phyloP scores from a whole-genome alignment of 2,113 vertebrate species.

The Takifugu bimaculatus region DNA sequence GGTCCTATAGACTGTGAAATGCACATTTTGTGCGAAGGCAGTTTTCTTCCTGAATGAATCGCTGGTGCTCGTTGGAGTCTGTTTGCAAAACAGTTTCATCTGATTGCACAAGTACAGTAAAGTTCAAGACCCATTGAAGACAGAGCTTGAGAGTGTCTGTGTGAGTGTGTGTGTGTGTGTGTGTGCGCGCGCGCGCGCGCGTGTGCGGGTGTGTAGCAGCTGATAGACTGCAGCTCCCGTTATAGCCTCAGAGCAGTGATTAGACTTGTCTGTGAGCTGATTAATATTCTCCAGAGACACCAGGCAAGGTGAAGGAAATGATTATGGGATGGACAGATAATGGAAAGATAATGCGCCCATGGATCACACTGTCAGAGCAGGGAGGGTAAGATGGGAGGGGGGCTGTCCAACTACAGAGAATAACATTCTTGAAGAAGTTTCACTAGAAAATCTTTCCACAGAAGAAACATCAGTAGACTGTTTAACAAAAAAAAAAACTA shows the following conservation, averaged over 20 bases:
- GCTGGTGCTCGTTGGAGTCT: neutral
- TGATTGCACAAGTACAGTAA: conserved; percentile 8
- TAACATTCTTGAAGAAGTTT: conserved; percentile 24
- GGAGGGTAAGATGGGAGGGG: conserved; percentile 15
- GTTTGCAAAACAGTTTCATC: conserved; percentile 17
- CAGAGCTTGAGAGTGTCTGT: conserved; percentile 9
- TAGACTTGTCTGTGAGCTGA: conserved; percentile 67
- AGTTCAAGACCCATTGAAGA: conserved; percentile 36
- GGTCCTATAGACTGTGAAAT: neutral
- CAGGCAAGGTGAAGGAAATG: conserved; percentile 57
- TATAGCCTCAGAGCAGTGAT: conserved; percentile 69
- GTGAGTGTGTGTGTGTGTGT: conserved; percentile 15
- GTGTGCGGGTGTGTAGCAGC: conserved; percentile 24
- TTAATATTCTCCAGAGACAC: conserved; percentile 63
- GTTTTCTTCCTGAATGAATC: conserved; percentile 11
- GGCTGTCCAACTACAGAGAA: neutral
- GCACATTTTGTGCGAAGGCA: conserved; percentile 4
- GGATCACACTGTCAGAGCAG: conserved; percentile 66
- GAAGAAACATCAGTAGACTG: no score
- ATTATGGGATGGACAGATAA: conserved; percentile 70
- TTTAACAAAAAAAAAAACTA: no score
- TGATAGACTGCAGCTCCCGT: conserved; percentile 68
- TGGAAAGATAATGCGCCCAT: conserved; percentile 70
- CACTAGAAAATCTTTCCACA: neutral
- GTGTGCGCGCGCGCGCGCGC: conserved; percentile 11